phyloP scores from a whole-genome alignment of 2,113 vertebrate species.

The Burhinus oedicnemus region DNA sequence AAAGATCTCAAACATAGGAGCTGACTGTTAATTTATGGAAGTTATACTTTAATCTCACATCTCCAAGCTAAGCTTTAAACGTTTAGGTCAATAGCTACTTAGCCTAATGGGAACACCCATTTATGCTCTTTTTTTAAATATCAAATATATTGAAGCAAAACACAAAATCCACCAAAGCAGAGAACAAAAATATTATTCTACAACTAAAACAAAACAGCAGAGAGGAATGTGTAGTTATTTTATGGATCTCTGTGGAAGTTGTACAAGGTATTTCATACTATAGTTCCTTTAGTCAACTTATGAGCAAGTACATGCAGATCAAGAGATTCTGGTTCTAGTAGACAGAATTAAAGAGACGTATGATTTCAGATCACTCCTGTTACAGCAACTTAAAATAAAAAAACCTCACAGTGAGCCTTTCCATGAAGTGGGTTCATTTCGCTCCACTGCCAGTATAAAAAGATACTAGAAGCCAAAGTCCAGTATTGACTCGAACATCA shows the following conservation, averaged over 20 bases:
- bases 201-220: background rate
- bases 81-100: background rate
- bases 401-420: background rate
- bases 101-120: background rate
- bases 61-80: background rate
- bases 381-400: background rate
- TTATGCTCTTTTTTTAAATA: background rate
- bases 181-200: constrained; percentile 6
- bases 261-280: background rate
- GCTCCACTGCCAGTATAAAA: background rate
- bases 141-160: background rate
- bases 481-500: background rate
- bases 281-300: background rate
- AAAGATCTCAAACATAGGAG: background rate
- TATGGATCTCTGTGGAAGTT: background rate
- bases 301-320: background rate
- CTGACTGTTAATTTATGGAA: background rate
- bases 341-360: background rate
- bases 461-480: background rate
- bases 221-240: background rate
- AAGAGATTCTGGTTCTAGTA: background rate
- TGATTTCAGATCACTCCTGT: background rate
- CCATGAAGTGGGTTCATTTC: background rate
- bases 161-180: background rate
- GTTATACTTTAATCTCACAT: background rate